Evolutionary conservation across 2,888 invertebrate species (phyloP).

Genomic region (Rhorus exstirpatorius): DNA sequence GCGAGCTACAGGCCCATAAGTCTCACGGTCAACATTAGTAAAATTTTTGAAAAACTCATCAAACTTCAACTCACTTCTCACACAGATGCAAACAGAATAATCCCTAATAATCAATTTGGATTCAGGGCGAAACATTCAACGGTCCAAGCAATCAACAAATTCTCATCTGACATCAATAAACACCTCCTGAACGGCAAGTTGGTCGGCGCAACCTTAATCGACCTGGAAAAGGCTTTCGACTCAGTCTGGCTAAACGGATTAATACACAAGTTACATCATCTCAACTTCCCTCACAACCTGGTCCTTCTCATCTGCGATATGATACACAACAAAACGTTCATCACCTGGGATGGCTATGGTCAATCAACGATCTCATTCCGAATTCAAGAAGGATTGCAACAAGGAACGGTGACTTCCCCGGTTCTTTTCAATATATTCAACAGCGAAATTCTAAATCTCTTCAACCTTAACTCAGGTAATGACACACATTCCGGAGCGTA

Average conservation of each 20-base stretch:
- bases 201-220: too few relatives aligned
- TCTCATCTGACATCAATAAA: too few relatives aligned
- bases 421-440: constrained; percentile 67
- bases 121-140: too few relatives aligned
- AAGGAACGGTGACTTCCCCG: too few relatives aligned
- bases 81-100: constrained; percentile 28
- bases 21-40: constrained; percentile 57
- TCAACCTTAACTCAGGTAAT: constrained; percentile 51
- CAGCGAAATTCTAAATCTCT: constrained; percentile 55
- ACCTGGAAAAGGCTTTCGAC: too few relatives aligned
- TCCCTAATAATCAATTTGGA: too few relatives aligned
- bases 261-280: constrained; percentile 23
- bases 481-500: constrained; percentile 50
- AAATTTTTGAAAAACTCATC: constrained; percentile 60
- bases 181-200: constrained; percentile 63
- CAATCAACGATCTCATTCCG: not conserved
- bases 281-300: too few relatives aligned
- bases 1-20: constrained; percentile 64
- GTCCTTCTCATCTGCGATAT: constrained; percentile 21
- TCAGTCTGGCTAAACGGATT: too few relatives aligned
- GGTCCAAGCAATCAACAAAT: too few relatives aligned
- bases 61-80: not conserved
- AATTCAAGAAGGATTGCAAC: constrained; percentile 65
- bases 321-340: constrained; percentile 20
- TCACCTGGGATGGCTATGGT: constrained; percentile 22